Evolutionary conservation across 1,140 invertebrate species (phyloP).

Genomic region (Drosophila varians): DNA sequence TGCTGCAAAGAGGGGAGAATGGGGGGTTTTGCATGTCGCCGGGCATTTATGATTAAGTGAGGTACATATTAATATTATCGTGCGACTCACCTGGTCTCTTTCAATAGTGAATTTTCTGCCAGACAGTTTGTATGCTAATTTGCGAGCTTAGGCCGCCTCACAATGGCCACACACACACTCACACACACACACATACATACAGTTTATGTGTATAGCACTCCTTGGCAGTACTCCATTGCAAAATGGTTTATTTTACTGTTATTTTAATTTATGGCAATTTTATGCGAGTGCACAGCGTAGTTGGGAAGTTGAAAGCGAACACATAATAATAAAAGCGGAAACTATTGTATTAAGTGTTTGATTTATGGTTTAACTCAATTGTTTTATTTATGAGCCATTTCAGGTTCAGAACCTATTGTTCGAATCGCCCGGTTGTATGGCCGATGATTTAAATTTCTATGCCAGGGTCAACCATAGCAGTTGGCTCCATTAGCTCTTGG

Average conservation of each 20-base stretch:
- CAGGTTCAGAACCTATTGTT: constrained; percentile 29
- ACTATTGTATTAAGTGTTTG: constrained; percentile 82
- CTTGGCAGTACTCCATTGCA: constrained; percentile 8
- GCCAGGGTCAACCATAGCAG: constrained; percentile 21
- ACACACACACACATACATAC: background rate
- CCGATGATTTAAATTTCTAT: constrained; percentile 35
- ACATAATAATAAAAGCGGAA: constrained; percentile 81
- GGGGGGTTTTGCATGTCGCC: constrained; percentile 62
- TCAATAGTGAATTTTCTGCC: constrained; percentile 59
- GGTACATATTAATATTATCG: constrained; percentile 70
- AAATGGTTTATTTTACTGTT: constrained; percentile 77
- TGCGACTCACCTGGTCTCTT: constrained; percentile 69
- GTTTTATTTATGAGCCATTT: constrained; percentile 76
- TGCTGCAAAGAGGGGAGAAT: background rate
- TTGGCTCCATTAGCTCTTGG: constrained; percentile 8
- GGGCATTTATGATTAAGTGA: constrained; percentile 79
- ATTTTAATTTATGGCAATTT: constrained; percentile 80
- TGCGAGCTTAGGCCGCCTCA: constrained; percentile 53
- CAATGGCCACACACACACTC: constrained; percentile 27
- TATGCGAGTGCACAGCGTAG: constrained; percentile 69
- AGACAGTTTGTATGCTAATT: constrained; percentile 82
- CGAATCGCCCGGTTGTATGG: background rate
- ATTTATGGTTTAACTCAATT: constrained; percentile 80
- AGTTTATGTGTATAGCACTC: constrained; percentile 6
- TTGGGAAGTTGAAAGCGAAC: constrained; percentile 58